These are phyloP conservation scores for Simalia tracyae DNA, from an alignment of 2,797 vertebrate species.

Conservation along the genomic window DNA sequence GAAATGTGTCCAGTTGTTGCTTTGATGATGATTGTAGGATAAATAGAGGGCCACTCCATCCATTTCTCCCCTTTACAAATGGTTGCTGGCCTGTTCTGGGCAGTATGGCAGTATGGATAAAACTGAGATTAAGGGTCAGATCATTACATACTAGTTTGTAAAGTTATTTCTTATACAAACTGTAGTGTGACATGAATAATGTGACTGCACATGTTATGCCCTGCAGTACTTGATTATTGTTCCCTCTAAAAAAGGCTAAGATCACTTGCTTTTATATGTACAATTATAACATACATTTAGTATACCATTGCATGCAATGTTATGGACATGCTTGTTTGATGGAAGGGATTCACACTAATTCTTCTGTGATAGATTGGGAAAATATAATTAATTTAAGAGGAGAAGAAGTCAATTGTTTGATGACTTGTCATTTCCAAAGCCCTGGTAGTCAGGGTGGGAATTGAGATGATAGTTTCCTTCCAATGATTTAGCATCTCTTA, in stretches of 20 bases:
- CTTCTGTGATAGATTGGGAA: not conserved
- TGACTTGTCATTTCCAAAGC: not conserved
- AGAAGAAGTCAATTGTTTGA: not conserved
- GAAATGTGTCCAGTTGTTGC: not conserved
- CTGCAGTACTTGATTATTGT: not conserved
- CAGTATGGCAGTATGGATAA: not conserved
- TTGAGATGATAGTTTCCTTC: not conserved
- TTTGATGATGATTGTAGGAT: not conserved
- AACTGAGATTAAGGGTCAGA: not conserved
- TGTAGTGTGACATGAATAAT: not conserved
- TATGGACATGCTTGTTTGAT: not conserved
- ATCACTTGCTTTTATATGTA: not conserved
- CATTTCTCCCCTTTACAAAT: not conserved
- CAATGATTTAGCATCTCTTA: not conserved
- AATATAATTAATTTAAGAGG: not conserved
- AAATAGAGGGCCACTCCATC: not conserved
- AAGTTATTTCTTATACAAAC: not conserved
- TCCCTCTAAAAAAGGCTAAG: not conserved
- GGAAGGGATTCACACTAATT: not conserved
- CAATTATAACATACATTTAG: not conserved
- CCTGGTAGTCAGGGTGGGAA: not conserved
- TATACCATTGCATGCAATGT: not conserved
- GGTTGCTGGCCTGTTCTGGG: not conserved
- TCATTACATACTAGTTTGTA: not conserved
- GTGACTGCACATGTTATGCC: not conserved